phyloP scores from a whole-genome alignment of 2,888 invertebrate species.

The Drosophila acutilabella region DNA sequence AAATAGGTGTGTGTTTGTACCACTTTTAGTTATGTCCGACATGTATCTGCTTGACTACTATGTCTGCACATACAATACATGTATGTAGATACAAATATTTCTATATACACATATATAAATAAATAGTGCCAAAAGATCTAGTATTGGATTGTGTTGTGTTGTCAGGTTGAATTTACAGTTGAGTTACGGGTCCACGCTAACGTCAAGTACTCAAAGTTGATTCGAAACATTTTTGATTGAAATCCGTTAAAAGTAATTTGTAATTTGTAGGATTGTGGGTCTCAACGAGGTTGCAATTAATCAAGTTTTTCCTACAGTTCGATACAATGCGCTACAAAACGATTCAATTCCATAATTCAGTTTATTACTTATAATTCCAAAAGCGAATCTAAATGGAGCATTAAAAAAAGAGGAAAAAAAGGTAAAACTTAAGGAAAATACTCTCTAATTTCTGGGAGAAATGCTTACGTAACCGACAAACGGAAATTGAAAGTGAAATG shows the following conservation, averaged over 20 bases:
- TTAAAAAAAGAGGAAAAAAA: slow-evolving; percentile 1
- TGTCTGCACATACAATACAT: not conserved
- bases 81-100: slow-evolving; percentile 10
- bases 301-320: slow-evolving; percentile 8
- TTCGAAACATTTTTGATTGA: slow-evolving; percentile 35
- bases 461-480: slow-evolving; percentile 20
- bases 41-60: not conserved
- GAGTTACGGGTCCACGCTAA: slow-evolving; percentile 9
- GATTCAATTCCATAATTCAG: slow-evolving; percentile 6
- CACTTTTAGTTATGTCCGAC: slow-evolving; percentile 7
- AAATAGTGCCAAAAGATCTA: slow-evolving; percentile 37
- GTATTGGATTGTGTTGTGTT: slow-evolving; percentile 6
- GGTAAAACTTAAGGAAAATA: slow-evolving; percentile 6
- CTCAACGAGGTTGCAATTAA: slow-evolving; percentile 15
- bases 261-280: slow-evolving; percentile 29
- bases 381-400: slow-evolving; percentile 7
- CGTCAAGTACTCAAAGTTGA: slow-evolving; percentile 20
- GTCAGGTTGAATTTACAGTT: slow-evolving; percentile 24
- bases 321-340: not conserved
- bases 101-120: not conserved
- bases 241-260: slow-evolving; percentile 10
- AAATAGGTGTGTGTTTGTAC: slow-evolving; percentile 18
- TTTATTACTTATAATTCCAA: slow-evolving; percentile 4
- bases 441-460: slow-evolving; percentile 8
- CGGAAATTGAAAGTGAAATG: slow-evolving; percentile 26